Evolutionary conservation across 2,113 vertebrate genomes (phyloP), one percentile per base, ranked within the genome.

Genomic region (Struthidea cinerea): DNA sequence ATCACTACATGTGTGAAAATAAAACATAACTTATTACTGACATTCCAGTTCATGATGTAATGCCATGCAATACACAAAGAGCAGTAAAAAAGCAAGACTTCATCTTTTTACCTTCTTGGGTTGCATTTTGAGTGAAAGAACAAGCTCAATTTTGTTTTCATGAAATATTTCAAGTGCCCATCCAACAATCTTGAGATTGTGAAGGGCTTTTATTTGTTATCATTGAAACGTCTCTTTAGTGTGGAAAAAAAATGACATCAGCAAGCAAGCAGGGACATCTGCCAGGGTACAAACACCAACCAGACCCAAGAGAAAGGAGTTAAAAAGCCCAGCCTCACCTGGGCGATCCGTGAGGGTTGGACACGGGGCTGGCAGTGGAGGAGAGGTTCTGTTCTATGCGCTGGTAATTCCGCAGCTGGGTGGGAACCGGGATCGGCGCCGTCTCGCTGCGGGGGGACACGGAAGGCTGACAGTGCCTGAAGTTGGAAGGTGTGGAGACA

Each of bases 351-450:
- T 98, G 99, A 32, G 98, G 97, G 17, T 98, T 98, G 78, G 98
- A 96, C 46, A 97, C 97, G 16, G 88, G 99, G 98, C 96, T 97
- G 85, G 97, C 97, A 91, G 98, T 98, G 84, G 98, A 99, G 80
- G 98, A 99, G 27, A 99, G 99, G 94, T 99, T 99, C 98, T 99
- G 99, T 44, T 99, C 99, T 67, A 99, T 99, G 84, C 99, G 99
- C 96, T 99, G 99, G 87, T 99, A 99, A 97, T 99, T 99, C 83
- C 98, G 98, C 11, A 99, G 98, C 97, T 99, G 99, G 10, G 99
- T 99, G 77, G 99, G 99, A 74, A 99, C 99, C 0, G 99, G 99
- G 96, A 99, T 99, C 6, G 99, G 99, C 5, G 98, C 98, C 6
- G 99, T 99, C 93, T 99, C 99, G 0, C 98, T 98, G 71, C 99